Evolutionary conservation across 2,113 vertebrate genomes (phyloP).

Genomic region (Apeltes quadracus): DNA sequence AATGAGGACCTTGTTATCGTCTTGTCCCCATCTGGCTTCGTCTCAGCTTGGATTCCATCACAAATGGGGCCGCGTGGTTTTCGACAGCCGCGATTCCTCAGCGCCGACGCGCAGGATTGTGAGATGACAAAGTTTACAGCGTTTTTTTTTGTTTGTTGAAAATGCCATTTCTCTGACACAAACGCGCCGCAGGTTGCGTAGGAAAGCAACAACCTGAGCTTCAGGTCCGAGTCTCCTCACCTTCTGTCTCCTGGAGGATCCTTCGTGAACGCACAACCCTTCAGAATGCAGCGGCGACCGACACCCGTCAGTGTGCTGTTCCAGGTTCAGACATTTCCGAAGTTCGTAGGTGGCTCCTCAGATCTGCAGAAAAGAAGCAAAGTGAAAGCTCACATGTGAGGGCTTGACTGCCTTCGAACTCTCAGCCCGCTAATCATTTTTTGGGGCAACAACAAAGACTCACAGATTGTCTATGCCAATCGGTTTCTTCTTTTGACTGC

Average conservation of each 20-base stretch:
- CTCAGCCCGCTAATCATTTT: slow-evolving; percentile 44
- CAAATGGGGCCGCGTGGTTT: slow-evolving; percentile 73
- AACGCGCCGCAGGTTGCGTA: not conserved
- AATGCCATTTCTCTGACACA: slow-evolving; percentile 30
- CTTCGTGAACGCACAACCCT: slow-evolving; percentile 44
- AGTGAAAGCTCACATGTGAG: slow-evolving; percentile 53
- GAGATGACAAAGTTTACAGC: no score
- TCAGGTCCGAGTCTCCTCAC: not conserved
- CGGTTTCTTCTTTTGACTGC: slow-evolving; percentile 57
- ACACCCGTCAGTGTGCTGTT: slow-evolving; percentile 41
- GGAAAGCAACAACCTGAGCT: slow-evolving; percentile 12
- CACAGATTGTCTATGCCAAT: slow-evolving; percentile 34
- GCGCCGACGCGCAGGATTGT: slow-evolving; percentile 67
- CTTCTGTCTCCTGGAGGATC: slow-evolving; percentile 21
- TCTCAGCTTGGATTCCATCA: slow-evolving; percentile 68
- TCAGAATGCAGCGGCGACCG: slow-evolving; percentile 46
- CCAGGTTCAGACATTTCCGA: slow-evolving; percentile 43
- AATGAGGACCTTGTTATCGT: slow-evolving; percentile 78
- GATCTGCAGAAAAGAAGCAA: slow-evolving; percentile 41
- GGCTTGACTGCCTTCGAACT: slow-evolving; percentile 39
- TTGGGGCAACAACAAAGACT: slow-evolving; percentile 62
- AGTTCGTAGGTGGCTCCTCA: slow-evolving; percentile 31
- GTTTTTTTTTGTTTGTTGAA: slow-evolving; percentile 24
- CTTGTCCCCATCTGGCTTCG: slow-evolving; percentile 66
- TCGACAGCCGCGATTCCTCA: slow-evolving; percentile 73